Evolutionary conservation across 2,888 invertebrate genomes (phyloP).

Genomic region (Drosophila prolongata): DNA sequence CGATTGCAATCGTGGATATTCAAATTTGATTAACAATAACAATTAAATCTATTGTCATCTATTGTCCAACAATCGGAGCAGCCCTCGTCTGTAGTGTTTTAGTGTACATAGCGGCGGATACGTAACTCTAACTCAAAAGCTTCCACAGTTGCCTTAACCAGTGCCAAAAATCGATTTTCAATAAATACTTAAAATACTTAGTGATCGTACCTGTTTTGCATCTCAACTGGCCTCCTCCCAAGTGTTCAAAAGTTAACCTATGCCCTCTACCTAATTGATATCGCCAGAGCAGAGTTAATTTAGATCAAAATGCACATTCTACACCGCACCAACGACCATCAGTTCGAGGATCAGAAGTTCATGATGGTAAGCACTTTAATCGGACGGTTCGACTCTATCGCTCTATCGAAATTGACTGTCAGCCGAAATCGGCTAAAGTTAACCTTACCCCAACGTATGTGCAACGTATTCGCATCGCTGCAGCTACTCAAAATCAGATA

Average conservation of each 20-base stretch:
- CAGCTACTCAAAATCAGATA: slow-evolving; percentile 59
- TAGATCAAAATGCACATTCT: slow-evolving; percentile 83
- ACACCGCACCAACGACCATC: slow-evolving; percentile 84
- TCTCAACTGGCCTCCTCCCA: slow-evolving; percentile 28
- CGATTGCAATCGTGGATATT: slow-evolving; percentile 10
- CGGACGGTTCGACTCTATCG: slow-evolving; percentile 3
- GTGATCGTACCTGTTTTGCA: slow-evolving; percentile 66
- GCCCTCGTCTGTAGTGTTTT: slow-evolving; percentile 7
- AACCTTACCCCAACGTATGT: slow-evolving; percentile 29
- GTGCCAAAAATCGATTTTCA: slow-evolving; percentile 65
- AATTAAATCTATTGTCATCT: neutral
- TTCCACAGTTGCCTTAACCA: slow-evolving; percentile 72
- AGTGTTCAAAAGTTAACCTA: slow-evolving; percentile 47
- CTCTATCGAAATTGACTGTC: slow-evolving; percentile 69
- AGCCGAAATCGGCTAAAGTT: slow-evolving; percentile 53
- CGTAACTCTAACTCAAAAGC: slow-evolving; percentile 32
- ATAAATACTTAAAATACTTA: slow-evolving; percentile 48
- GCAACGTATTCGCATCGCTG: slow-evolving; percentile 35
- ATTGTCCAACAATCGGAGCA: neutral
- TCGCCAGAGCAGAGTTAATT: neutral
- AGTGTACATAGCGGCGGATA: slow-evolving; percentile 41
- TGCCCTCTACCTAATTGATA: slow-evolving; percentile 38
- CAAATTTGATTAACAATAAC: slow-evolving; percentile 14
- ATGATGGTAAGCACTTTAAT: slow-evolving; percentile 82
- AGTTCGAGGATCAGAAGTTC: slow-evolving; percentile 84